Percentiles rank a stretch among this genome's conserved stretches.
These are phyloP conservation scores for Eurystomus glaucurus DNA, from an alignment of 2,797 vertebrate species.

Conservation along the genomic window DNA sequence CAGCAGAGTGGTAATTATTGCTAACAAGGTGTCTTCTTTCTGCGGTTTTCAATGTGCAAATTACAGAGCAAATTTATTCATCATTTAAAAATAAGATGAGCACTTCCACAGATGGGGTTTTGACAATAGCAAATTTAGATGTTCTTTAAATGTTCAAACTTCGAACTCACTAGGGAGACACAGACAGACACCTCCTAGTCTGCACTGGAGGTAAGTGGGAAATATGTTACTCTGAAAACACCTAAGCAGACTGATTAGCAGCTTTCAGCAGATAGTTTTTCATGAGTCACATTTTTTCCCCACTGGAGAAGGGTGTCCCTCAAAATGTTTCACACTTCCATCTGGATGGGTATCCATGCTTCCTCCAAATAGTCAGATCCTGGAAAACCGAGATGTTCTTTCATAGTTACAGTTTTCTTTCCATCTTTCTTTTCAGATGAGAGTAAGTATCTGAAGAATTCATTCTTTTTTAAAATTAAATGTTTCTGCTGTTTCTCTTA, in stretches of 20 bases:
- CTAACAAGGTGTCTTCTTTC: constrained; percentile 58
- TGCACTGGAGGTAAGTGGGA: background rate
- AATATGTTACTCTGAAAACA: background rate
- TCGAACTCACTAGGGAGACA: constrained; percentile 31
- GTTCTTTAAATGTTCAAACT: constrained; percentile 51
- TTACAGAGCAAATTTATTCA: constrained; percentile 55
- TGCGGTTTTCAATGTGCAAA: constrained; percentile 25
- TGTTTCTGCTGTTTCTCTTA: background rate
- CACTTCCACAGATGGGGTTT: constrained; percentile 54
- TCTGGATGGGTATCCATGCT: background rate
- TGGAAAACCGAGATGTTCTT: background rate
- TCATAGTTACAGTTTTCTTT: background rate
- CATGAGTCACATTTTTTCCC: background rate
- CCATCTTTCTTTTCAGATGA: background rate
- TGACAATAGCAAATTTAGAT: constrained; percentile 66
- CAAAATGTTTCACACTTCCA: background rate
- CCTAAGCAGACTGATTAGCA: constrained; percentile 2
- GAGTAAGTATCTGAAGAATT: background rate
- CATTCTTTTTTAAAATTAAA: background rate
- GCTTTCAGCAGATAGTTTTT: background rate
- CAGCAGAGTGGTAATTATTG: constrained; percentile 46
- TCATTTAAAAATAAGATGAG: constrained; percentile 35
- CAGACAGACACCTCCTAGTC: constrained; percentile 19
- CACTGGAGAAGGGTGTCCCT: background rate
- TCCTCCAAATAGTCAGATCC: background rate